Evolutionary conservation across 2,113 vertebrate species (phyloP), one percentile per base, ranked within the genome.

Genomic region (Hippocampus zosterae): DNA sequence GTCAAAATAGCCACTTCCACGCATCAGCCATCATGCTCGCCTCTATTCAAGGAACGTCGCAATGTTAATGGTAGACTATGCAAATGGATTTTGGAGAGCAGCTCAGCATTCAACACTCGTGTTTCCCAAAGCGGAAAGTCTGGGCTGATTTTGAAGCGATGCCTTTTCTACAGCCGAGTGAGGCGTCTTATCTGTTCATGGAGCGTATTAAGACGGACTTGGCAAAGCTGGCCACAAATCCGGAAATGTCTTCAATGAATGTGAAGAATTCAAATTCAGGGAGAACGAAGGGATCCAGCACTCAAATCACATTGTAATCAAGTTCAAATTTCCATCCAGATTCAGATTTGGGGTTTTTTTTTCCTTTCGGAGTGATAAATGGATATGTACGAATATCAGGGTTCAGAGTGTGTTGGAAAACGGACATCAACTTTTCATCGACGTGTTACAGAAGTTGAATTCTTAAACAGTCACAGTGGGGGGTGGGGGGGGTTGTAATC

Each of bases 41-140:
- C 61, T 81, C 65, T 59, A 81, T 76, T 50, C 60, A 69, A 75
- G 70, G 72, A 84, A 64, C 11, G 11, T 6, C 23, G n/a, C 13
- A 6, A n/a, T 23, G 44, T 57, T 15, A 23, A 23, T 2, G 23
- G 52, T 25, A 15, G 23, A 57, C 12, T 57, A 27, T 15, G 27
- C 55, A 29, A 57, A 57, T 57, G n/a, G 55, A 29, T 13, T 57
- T 27, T 57, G 53, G 53, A 56, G 53, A 27, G 25, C 27, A 57
- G 55, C n/a, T 56, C 52, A 53, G 19, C 8, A 21, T 10, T 53
- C 52, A 53, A 53, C 52, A 53, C 19, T 53, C n/a, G 4, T 2
- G 23, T 25, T 56, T 23, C 53, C 25, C 19, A 19, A 23, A 64
- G 37, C 23, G 37, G 21, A 19, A 41, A 12, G 19, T 63, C 61